Percentiles rank a stretch among this genome's conserved stretches.
Conservation (phyloP, 2,797 vertebrate genomes). For the Lagodon rhomboides region DNA sequence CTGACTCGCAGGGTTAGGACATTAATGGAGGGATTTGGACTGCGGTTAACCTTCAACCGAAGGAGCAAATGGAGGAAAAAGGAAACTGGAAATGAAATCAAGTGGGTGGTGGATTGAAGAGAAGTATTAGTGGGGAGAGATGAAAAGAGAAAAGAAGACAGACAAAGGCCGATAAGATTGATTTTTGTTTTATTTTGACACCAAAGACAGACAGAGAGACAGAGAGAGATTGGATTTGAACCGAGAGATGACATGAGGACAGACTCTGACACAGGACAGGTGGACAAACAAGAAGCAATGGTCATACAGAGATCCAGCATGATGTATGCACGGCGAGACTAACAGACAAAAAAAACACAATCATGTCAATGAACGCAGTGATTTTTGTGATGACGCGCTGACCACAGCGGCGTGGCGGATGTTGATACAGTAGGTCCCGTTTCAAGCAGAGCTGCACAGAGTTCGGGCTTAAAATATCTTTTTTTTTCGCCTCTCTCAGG, state of each 20-base stretch:
- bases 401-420: constrained; percentile 35
- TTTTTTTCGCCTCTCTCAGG: constrained; percentile 27
- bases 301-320: constrained; percentile 23
- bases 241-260: constrained; percentile 44
- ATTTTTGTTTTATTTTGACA: constrained; percentile 61
- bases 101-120: neutral
- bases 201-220: constrained; percentile 34
- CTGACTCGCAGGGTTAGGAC: constrained; percentile 27
- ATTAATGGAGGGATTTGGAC: constrained; percentile 8
- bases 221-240: constrained; percentile 27
- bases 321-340: constrained; percentile 16
- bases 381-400: constrained; percentile 29
- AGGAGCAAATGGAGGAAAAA: constrained; percentile 12
- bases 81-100: neutral
- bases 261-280: constrained; percentile 46
- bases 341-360: constrained; percentile 47
- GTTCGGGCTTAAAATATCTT: constrained; percentile 60
- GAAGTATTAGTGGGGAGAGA: constrained; percentile 21
- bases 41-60: neutral
- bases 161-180: constrained; percentile 54
- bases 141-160: constrained; percentile 66
- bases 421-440: neutral
- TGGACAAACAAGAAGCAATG: constrained; percentile 38
- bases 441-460: constrained; percentile 36
- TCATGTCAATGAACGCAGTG: neutral